phyloP scores from a whole-genome alignment of 2,888 invertebrate genomes.

The Resseliella maxima region DNA sequence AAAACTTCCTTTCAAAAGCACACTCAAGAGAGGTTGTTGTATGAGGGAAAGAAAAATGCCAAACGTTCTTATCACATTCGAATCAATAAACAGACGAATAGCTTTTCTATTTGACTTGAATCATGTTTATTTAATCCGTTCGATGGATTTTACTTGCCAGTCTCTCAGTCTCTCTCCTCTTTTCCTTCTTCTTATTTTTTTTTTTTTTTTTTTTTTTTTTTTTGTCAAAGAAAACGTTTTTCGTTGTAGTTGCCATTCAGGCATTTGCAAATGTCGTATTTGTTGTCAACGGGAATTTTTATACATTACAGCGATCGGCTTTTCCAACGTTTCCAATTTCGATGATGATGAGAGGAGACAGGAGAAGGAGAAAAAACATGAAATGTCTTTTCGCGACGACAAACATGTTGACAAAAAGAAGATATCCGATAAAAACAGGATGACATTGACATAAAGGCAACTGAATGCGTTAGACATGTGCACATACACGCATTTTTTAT shows the following conservation, averaged over 20 bases:
- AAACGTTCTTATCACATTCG: slow-evolving; percentile 44
- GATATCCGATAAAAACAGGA: slow-evolving; percentile 29
- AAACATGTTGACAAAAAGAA: slow-evolving; percentile 11
- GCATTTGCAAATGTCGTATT: slow-evolving; percentile 31
- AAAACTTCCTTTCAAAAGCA: not conserved
- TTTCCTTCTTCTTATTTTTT: too few relatives aligned
- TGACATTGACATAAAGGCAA: slow-evolving; percentile 48
- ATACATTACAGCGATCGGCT: not conserved
- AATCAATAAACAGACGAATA: slow-evolving; percentile 18
- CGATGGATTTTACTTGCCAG: not conserved
- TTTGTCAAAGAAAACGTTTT: not conserved
- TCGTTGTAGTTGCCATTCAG: not conserved
- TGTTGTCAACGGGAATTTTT: slow-evolving; percentile 1
- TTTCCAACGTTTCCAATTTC: not conserved
- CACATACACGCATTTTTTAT: not conserved
- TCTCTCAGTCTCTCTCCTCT: too few relatives aligned
- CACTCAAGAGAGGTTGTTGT: not conserved
- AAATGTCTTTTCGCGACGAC: slow-evolving; percentile 9
- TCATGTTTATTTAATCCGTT: slow-evolving; percentile 51
- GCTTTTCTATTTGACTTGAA: slow-evolving; percentile 51
- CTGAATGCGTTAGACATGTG: slow-evolving; percentile 2
- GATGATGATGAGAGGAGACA: not conserved
- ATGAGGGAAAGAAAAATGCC: not conserved
- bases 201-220: too few relatives aligned
- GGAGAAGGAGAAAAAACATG: not conserved